A percentile compares a stretch with the other conserved stretches of the same genome.
These are phyloP conservation scores for Microcebus ravelobensis DNA, from an alignment of 2,113 vertebrate genomes.

Conservation along the genomic window DNA sequence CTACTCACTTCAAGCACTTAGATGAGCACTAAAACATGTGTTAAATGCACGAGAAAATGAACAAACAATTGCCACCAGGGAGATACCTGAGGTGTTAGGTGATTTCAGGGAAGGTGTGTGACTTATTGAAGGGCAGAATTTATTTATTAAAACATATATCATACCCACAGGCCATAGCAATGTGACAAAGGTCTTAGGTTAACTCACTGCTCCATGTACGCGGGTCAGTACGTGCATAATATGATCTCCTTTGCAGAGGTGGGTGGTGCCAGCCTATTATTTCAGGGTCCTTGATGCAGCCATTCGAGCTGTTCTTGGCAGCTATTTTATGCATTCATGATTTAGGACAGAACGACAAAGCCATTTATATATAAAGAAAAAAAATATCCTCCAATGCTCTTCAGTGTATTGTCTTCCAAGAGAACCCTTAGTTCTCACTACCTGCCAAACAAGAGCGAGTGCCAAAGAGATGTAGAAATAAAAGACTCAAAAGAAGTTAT, in stretches of 20 bases:
- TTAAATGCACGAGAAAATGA: background rate
- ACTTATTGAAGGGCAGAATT: background rate
- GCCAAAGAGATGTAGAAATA: slow-evolving; percentile 45
- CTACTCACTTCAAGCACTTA: background rate
- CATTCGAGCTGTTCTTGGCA: slow-evolving; percentile 28
- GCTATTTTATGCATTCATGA: slow-evolving; percentile 33
- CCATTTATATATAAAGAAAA: slow-evolving; percentile 44
- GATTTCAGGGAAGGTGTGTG: background rate
- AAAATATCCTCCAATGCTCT: background rate
- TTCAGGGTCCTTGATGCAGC: background rate
- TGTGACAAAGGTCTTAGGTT: background rate
- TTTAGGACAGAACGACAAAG: slow-evolving; percentile 65
- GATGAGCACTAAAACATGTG: no score
- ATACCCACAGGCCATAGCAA: background rate
- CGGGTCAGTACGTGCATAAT: background rate
- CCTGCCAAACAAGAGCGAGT: slow-evolving; percentile 44
- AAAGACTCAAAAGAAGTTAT: slow-evolving; percentile 41
- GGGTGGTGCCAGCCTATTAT: background rate
- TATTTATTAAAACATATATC: background rate
- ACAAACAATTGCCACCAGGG: background rate
- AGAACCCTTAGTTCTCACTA: slow-evolving; percentile 58
- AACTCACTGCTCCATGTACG: background rate
- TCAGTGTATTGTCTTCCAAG: slow-evolving; percentile 64
- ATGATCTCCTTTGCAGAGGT: background rate
- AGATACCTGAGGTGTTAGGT: background rate